A percentile compares a stretch with the other conserved stretches of the same genome.
These are phyloP conservation scores for Nemotelus pantherinus DNA, from an alignment of 2,888 invertebrate genomes.

Conservation along the genomic window DNA sequence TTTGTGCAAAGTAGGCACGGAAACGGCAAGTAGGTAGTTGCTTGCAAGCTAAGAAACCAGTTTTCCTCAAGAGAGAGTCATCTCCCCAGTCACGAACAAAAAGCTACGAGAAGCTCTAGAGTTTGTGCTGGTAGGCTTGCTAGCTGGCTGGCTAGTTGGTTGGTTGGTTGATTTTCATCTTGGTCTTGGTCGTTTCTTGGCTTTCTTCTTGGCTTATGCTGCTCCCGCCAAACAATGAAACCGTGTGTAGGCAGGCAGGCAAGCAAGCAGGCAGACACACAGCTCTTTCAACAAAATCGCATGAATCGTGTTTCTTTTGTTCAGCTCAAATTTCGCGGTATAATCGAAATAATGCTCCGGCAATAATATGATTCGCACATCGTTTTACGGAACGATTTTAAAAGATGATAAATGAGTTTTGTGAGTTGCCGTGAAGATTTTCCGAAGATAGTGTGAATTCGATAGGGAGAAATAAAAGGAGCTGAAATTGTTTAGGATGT, in stretches of 20 bases:
- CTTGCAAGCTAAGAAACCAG: conserved; percentile 13
- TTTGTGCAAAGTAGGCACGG: not conserved
- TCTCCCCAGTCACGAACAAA: not conserved
- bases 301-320: not conserved
- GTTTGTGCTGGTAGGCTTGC: not conserved
- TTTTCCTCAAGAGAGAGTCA: not conserved
- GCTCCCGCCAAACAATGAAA: not conserved
- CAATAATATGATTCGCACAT: not conserved
- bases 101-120: not conserved
- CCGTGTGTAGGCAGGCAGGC: not conserved
- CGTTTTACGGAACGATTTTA: not conserved
- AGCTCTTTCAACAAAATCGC: not conserved
- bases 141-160: not conserved
- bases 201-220: conserved; percentile 6
- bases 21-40: not conserved
- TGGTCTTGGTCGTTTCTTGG: not conserved
- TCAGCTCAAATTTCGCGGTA: not conserved
- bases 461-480: too few species aligned
- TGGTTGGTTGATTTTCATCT: too few species aligned
- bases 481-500: too few species aligned
- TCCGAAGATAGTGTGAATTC: too few species aligned
- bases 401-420: not conserved
- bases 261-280: too few species aligned
- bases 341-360: not conserved
- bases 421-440: too few species aligned